These are phyloP conservation scores for Etheostoma spectabile DNA, from an alignment of 2,113 vertebrate genomes.

Conservation along the genomic window DNA sequence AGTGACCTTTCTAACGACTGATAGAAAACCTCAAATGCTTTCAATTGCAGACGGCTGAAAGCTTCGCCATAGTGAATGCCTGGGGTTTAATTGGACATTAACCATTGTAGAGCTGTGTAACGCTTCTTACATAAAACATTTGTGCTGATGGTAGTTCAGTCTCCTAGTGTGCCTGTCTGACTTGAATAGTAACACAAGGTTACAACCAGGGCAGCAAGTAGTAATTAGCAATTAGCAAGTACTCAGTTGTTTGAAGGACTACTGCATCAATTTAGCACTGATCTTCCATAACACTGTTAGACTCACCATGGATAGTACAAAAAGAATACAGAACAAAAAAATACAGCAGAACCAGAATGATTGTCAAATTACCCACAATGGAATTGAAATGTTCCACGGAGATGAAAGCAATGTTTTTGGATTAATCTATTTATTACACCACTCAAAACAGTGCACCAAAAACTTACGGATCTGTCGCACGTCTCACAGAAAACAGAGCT, in stretches of 20 bases:
- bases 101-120: neutral
- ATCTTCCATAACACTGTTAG: neutral
- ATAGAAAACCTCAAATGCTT: constrained; percentile 13
- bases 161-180: neutral
- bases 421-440: no score
- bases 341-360: neutral
- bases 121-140: neutral
- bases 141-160: neutral
- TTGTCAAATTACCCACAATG: neutral
- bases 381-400: neutral
- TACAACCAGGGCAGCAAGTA: neutral
- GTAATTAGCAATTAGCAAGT: constrained; percentile 1
- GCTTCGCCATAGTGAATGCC: neutral
- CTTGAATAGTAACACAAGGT: neutral
- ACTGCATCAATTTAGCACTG: neutral
- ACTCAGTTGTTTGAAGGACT: neutral
- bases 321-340: neutral
- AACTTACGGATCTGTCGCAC: no score
- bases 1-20: constrained; percentile 34
- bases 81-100: constrained; percentile 10
- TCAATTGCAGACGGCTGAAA: neutral
- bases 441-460: no score
- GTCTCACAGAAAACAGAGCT: no score
- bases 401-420: no score
- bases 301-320: neutral